These are phyloP conservation scores for Capitulum mitella DNA, from an alignment of 2,888 invertebrate genomes.

Conservation along the genomic window DNA sequence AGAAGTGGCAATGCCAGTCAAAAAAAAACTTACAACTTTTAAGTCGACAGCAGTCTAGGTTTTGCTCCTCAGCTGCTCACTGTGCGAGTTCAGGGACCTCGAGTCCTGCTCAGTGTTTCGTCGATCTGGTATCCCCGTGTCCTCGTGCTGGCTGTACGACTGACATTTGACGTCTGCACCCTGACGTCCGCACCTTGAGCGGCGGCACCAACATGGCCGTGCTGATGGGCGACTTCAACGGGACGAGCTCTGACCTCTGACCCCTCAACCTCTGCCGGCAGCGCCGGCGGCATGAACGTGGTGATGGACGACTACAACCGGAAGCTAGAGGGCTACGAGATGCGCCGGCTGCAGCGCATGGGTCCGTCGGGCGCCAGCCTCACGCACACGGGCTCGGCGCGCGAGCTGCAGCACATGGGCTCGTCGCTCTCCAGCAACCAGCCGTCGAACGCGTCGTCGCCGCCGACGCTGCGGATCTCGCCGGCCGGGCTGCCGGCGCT, in stretches of 20 bases:
- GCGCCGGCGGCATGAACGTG: not conserved
- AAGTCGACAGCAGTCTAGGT: no score
- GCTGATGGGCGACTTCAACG: no score
- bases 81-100: no score
- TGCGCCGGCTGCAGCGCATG: conserved; percentile 16
- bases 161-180: no score
- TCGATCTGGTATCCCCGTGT: no score
- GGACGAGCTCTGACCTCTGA: not conserved
- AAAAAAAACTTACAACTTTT: no score
- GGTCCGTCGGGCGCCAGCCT: conserved; percentile 1
- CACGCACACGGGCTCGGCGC: not conserved
- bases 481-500: conserved; percentile 1
- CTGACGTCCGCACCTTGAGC: no score
- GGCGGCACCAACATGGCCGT: no score
- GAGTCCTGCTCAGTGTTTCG: no score
- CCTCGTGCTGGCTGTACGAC: no score
- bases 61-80: no score
- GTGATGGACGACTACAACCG: conserved; percentile 24
- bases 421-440: conserved; percentile 25
- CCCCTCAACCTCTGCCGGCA: not conserved
- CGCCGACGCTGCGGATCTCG: conserved; percentile 4
- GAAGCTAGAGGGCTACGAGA: conserved; percentile 19
- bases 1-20: no score
- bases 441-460: conserved; percentile 13
- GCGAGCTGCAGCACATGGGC: conserved; percentile 23